Conservation (phyloP, 2,797 vertebrate species). For the Podargus strigoides region DNA sequence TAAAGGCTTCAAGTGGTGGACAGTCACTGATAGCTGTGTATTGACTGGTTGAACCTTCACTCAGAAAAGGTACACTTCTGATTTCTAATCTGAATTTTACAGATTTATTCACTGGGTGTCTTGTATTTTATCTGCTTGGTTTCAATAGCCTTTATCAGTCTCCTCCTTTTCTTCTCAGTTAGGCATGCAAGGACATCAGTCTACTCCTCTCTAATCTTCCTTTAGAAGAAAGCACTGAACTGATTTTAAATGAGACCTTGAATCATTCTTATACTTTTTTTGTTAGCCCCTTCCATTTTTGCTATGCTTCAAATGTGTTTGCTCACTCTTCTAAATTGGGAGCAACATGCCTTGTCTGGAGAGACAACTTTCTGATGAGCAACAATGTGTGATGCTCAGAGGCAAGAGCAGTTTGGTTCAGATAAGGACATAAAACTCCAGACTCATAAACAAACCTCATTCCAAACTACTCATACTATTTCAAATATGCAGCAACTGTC, state of each 20-base stretch:
- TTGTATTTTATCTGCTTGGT: not conserved
- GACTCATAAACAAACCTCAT: not conserved
- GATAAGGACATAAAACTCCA: constrained; percentile 13
- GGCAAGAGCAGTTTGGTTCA: not conserved
- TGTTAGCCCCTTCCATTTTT: not conserved
- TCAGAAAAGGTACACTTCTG: not conserved
- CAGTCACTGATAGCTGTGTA: not conserved
- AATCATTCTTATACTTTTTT: not conserved
- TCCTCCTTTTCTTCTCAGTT: not conserved
- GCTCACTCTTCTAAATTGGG: not conserved
- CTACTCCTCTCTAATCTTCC: not conserved
- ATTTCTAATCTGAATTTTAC: not conserved
- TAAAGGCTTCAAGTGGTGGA: not conserved
- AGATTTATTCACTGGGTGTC: not conserved
- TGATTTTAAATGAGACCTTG: not conserved
- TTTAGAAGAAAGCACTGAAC: not conserved
- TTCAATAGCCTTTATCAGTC: not conserved
- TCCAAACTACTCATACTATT: not conserved
- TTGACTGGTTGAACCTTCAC: not conserved
- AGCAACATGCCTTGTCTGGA: not conserved
- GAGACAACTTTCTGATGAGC: not conserved
- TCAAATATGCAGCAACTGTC: not conserved
- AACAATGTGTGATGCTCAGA: rapidly evolving
- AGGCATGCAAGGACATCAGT: not conserved
- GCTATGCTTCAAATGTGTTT: not conserved